A percentile compares a stretch with the other conserved stretches of the same genome.
Conservation (phyloP, 2,113 vertebrate genomes). For the Pithys albifrons region DNA sequence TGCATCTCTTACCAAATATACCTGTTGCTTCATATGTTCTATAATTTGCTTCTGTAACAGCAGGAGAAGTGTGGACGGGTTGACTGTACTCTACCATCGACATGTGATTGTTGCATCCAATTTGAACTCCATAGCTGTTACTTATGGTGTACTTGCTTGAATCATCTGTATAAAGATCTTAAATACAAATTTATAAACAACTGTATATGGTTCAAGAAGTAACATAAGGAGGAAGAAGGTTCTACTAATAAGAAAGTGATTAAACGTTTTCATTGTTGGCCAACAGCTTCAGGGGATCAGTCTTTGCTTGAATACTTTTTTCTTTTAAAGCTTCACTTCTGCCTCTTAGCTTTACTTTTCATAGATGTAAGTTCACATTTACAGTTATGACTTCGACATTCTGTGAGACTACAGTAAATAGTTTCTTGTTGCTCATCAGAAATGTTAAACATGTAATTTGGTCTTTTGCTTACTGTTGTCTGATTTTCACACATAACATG, state of each 20-base stretch:
- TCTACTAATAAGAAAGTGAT: neutral
- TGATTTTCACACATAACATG: neutral
- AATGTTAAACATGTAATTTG: neutral
- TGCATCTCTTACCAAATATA: slow-evolving; percentile 72
- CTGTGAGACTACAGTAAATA: neutral
- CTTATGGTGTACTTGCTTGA: slow-evolving; percentile 40
- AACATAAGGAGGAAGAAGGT: neutral
- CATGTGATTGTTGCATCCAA: slow-evolving; percentile 76
- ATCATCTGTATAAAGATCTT: slow-evolving; percentile 49
- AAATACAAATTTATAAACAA: neutral
- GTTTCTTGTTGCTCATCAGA: neutral
- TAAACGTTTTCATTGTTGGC: neutral
- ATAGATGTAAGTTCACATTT: neutral
- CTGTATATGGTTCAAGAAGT: neutral
- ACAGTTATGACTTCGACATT: neutral
- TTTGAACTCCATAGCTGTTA: slow-evolving; percentile 73
- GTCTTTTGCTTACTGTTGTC: neutral
- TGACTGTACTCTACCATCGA: slow-evolving; percentile 37
- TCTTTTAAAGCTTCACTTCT: neutral
- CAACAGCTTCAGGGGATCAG: neutral
- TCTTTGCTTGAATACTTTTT: neutral
- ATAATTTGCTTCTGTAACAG: neutral
- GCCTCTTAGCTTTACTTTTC: neutral
- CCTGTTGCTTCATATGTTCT: neutral
- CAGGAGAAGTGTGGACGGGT: neutral